phyloP scores from a whole-genome alignment of 2,113 vertebrate species.

The Vicugna pacos region DNA sequence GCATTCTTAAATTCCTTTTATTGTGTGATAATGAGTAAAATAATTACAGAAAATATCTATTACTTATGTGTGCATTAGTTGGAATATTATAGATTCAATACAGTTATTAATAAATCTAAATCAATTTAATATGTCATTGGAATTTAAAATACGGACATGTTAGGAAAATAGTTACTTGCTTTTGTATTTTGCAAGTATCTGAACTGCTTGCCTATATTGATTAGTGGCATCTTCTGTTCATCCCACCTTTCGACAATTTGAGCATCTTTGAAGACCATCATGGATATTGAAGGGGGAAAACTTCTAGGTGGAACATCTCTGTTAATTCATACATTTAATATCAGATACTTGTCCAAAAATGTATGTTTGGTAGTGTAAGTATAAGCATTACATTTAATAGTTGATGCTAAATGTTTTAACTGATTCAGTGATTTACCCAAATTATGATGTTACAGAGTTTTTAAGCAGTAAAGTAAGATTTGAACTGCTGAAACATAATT shows the following conservation, averaged over 20 bases:
- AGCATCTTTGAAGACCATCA: background rate
- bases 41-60: background rate
- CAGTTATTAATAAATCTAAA: background rate
- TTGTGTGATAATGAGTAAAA: background rate
- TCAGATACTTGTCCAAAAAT: background rate
- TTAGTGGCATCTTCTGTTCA: background rate
- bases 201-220: background rate
- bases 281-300: background rate
- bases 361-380: background rate
- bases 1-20: background rate
- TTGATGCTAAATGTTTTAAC: background rate
- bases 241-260: background rate
- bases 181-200: background rate
- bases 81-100: background rate
- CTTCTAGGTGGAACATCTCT: background rate
- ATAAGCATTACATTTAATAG: background rate
- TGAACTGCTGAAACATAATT: background rate
- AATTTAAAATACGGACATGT: background rate
- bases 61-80: background rate
- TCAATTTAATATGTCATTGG: background rate
- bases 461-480: background rate
- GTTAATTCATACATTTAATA: background rate
- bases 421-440: background rate
- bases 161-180: background rate
- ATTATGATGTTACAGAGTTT: background rate